Conservation (phyloP, 1,140 invertebrate genomes). For the Phymorhynchus buccinoides region DNA sequence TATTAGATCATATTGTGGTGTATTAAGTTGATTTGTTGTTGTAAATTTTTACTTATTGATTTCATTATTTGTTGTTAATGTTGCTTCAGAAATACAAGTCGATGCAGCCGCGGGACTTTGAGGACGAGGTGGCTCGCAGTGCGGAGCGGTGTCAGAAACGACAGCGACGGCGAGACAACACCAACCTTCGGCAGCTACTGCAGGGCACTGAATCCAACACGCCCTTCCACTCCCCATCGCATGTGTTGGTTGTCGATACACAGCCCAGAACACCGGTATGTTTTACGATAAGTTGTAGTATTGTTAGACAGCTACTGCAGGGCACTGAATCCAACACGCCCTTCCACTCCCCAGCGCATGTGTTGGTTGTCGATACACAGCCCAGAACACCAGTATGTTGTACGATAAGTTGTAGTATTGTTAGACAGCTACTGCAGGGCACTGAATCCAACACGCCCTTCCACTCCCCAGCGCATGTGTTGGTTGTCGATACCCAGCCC, state of each 20-base stretch:
- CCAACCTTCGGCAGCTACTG: conserved; percentile 48
- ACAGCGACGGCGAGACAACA: conserved; percentile 44
- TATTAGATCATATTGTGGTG: too few relatives aligned
- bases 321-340: conserved; percentile 47
- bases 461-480: conserved; percentile 47
- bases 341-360: conserved; percentile 40
- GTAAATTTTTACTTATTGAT: neutral
- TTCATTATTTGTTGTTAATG: conserved; percentile 23
- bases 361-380: conserved; percentile 66
- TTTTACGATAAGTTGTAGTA: too few relatives aligned
- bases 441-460: conserved; percentile 46
- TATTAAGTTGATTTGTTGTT: too few relatives aligned
- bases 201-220: conserved; percentile 43
- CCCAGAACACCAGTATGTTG: conserved; percentile 64
- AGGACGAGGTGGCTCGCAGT: conserved; percentile 67
- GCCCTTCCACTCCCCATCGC: conserved; percentile 46
- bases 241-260: conserved; percentile 62
- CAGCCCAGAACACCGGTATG: conserved; percentile 65
- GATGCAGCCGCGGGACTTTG: conserved; percentile 71
- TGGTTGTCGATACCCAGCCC: conserved; percentile 67
- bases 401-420: too few relatives aligned
- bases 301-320: conserved; percentile 42
- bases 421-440: conserved; percentile 41
- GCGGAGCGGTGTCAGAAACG: conserved; percentile 61
- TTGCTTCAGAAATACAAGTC: conserved; percentile 67